phyloP scores from a whole-genome alignment of 2,113 vertebrate genomes.

The Xenus cinereus region DNA sequence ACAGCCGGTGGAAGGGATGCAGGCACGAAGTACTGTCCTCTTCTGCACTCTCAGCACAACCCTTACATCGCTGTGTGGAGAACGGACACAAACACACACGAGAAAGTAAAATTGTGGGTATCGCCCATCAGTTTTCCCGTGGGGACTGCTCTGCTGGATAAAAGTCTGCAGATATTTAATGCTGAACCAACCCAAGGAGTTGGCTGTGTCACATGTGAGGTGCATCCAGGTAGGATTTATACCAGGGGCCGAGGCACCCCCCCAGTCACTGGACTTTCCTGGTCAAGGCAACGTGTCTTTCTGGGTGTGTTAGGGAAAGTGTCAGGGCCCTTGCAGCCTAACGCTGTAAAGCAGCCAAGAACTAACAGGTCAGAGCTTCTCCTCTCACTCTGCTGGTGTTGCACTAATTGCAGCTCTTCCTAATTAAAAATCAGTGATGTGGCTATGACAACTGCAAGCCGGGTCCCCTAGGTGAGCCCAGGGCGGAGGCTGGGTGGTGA shows the following conservation, averaged over 20 bases:
- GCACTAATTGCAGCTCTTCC: background rate
- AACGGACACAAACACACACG: background rate
- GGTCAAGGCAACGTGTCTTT: background rate
- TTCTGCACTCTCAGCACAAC: background rate
- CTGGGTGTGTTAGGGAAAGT: background rate
- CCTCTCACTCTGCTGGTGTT: background rate
- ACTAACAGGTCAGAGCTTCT: background rate
- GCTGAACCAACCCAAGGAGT: background rate
- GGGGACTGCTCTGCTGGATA: background rate
- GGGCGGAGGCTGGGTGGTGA: background rate
- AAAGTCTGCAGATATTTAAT: background rate
- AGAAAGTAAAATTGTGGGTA: no score
- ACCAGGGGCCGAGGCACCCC: fast-evolving
- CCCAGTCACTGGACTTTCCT: fast-evolving
- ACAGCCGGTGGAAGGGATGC: background rate
- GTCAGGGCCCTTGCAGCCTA: background rate
- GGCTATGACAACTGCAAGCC: background rate
- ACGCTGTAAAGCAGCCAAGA: background rate
- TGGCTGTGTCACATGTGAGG: fast-evolving
- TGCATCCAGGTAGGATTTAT: background rate
- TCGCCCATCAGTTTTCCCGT: fast-evolving
- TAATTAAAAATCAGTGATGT: background rate
- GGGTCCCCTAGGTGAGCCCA: fast-evolving
- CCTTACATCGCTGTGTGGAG: background rate
- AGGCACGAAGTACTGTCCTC: background rate